Percentiles rank a stretch among this genome's conserved stretches.
Conservation (phyloP, 2,797 vertebrate species). For the Cuniculus paca region DNA sequence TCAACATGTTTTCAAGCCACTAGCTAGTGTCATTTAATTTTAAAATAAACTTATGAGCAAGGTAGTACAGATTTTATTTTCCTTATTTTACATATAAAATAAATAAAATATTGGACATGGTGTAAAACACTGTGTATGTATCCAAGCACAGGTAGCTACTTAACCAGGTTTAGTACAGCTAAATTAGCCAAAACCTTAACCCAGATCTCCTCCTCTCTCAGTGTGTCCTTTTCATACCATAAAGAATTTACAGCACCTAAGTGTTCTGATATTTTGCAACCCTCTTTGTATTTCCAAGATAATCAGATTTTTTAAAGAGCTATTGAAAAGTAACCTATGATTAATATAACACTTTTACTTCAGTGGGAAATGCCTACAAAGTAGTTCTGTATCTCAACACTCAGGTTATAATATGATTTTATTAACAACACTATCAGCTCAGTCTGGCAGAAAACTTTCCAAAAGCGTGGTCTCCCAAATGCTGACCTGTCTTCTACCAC, state of each 20-base stretch:
- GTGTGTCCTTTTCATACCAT: neutral
- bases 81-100: conserved; percentile 6
- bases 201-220: neutral
- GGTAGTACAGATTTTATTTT: conserved; percentile 5
- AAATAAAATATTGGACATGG: neutral
- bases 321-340: neutral
- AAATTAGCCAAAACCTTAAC: neutral
- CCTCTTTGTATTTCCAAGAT: neutral
- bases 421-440: conserved; percentile 22
- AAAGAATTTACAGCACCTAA: neutral
- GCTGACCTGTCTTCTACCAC: neutral
- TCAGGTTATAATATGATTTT: conserved; percentile 3
- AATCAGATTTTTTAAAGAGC: conserved; percentile 50
- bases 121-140: neutral
- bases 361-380: conserved; percentile 34
- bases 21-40: conserved; percentile 54
- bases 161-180: neutral
- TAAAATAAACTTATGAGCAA: neutral
- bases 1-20: conserved; percentile 54
- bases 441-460: conserved; percentile 17
- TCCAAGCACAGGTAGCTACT: neutral
- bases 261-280: neutral
- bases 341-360: conserved; percentile 49
- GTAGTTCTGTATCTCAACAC: neutral
- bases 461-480: conserved; percentile 3